Conservation (phyloP, 23 tunicate genomes). For the Botrylloides violaceus region DNA sequence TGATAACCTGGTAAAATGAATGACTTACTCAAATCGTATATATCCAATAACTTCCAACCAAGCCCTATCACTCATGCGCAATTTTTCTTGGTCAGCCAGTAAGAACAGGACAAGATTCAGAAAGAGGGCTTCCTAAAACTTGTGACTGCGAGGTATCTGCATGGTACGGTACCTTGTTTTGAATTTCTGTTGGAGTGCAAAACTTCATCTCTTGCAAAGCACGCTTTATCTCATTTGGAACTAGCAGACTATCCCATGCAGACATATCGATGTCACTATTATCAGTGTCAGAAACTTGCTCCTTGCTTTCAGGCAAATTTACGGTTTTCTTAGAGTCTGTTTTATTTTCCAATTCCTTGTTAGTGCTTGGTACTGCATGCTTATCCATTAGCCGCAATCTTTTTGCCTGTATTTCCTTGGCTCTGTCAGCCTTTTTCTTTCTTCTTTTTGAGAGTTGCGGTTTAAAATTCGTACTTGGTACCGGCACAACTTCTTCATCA, state of each 20-base stretch:
- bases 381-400: background rate
- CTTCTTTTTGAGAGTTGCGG: too few species aligned
- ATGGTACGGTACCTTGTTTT: too few species aligned
- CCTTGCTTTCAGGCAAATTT: background rate
- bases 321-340: background rate
- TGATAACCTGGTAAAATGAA: slow-evolving; percentile 46
- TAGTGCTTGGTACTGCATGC: background rate
- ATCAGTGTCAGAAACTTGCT: background rate
- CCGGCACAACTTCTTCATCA: too few species aligned
- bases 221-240: slow-evolving; percentile 43
- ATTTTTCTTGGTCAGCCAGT: too few species aligned
- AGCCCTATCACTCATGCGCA: too few species aligned
- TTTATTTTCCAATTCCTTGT: background rate
- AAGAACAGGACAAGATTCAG: too few species aligned
- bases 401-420: slow-evolving; percentile 13
- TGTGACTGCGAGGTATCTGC: too few species aligned
- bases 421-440: background rate
- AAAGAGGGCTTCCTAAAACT: too few species aligned
- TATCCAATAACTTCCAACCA: too few species aligned
- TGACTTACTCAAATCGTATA: too few species aligned
- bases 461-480: too few species aligned
- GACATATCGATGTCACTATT: slow-evolving; percentile 29
- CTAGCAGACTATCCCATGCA: slow-evolving; percentile 46
- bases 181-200: slow-evolving; percentile 68
- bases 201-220: slow-evolving; percentile 53